Evolutionary conservation across 1,140 invertebrate species (phyloP).

Genomic region (Nasonia longicornis): DNA sequence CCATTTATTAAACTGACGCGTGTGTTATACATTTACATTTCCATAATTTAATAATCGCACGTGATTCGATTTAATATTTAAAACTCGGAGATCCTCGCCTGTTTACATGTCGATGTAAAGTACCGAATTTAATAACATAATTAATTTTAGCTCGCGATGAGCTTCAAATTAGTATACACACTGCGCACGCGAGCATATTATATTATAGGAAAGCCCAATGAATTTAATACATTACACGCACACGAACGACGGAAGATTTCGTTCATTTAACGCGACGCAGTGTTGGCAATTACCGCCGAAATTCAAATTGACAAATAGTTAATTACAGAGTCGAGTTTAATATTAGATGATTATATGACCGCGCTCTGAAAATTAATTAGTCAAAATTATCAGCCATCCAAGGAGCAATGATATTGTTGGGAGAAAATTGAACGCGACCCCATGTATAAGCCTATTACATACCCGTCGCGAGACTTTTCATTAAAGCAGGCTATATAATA

Average conservation of each 20-base stretch:
- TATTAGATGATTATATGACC: constrained; percentile 29
- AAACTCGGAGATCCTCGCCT: background rate
- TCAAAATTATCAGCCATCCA: constrained; percentile 31
- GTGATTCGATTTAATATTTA: background rate
- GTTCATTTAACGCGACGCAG: background rate
- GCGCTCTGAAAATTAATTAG: constrained; percentile 30
- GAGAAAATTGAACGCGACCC: constrained; percentile 35
- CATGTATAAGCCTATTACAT: background rate
- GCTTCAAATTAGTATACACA: background rate
- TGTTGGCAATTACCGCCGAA: constrained; percentile 28
- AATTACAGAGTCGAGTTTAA: constrained; percentile 29
- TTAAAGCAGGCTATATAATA: constrained; percentile 38
- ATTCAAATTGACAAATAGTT: constrained; percentile 35
- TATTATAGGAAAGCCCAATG: constrained; percentile 2
- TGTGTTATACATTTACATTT: background rate
- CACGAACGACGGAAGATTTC: background rate
- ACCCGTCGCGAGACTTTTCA: constrained; percentile 31
- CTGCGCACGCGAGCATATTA: background rate
- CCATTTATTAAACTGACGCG: too few species aligned
- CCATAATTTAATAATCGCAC: background rate
- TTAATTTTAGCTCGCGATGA: constrained; percentile 10
- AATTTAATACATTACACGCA: background rate
- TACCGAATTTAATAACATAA: background rate
- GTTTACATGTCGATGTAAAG: background rate
- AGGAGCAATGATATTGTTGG: constrained; percentile 6